Conservation (phyloP, 1,140 invertebrate genomes). For the Yoshiicerus persimilis region DNA sequence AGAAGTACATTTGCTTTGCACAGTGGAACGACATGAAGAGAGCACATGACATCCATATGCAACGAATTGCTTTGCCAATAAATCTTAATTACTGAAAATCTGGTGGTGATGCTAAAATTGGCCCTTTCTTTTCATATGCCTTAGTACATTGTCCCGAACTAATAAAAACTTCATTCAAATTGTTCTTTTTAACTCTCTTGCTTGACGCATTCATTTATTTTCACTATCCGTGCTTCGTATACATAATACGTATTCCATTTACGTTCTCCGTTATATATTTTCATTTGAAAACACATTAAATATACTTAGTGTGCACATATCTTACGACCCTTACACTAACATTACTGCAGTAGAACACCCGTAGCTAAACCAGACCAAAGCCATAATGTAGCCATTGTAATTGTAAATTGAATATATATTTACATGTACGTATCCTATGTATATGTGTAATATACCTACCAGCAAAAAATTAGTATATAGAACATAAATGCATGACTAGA, state of each 20-base stretch:
- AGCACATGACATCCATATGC: conserved; percentile 12
- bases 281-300: neutral
- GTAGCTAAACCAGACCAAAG: too few relatives aligned
- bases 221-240: neutral
- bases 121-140: conserved; percentile 6
- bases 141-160: conserved; percentile 14
- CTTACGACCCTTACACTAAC: too few relatives aligned
- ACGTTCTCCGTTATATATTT: neutral
- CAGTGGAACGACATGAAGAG: neutral
- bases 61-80: neutral
- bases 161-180: neutral
- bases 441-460: too few relatives aligned
- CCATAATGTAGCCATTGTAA: too few relatives aligned
- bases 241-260: neutral
- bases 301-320: too few relatives aligned
- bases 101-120: conserved; percentile 19
- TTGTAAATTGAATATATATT: too few relatives aligned
- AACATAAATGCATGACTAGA: neutral
- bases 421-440: too few relatives aligned
- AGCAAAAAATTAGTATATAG: too few relatives aligned
- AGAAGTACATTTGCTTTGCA: neutral
- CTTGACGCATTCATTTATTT: neutral
- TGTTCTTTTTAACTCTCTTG: neutral
- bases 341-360: too few relatives aligned
- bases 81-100: conserved; percentile 23